A percentile compares a stretch with the other conserved stretches of the same genome.
These are phyloP conservation scores for Sebastes vulpes DNA, from an alignment of 2,797 vertebrate species.

Conservation along the genomic window DNA sequence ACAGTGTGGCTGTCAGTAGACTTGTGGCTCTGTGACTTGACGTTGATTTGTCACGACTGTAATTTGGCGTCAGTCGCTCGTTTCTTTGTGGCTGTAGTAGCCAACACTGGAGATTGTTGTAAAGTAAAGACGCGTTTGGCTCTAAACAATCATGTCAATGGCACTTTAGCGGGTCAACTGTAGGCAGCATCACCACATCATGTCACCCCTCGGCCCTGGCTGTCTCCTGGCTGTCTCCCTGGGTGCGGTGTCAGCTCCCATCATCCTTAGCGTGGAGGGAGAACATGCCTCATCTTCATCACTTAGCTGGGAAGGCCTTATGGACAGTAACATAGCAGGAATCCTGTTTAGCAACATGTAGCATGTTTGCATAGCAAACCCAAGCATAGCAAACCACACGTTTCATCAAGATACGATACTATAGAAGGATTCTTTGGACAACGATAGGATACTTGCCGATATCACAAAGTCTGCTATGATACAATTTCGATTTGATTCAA, in stretches of 20 bases:
- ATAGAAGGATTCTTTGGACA: too few relatives aligned
- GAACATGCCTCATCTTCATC: background rate
- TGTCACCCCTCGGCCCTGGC: background rate
- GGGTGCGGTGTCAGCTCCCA: slow-evolving; percentile 32
- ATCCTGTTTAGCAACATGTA: background rate
- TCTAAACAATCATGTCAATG: too few relatives aligned
- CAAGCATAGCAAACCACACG: too few relatives aligned
- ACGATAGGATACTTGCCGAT: too few relatives aligned
- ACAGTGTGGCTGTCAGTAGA: background rate
- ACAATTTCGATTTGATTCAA: too few relatives aligned
- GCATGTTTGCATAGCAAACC: background rate
- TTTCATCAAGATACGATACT: too few relatives aligned
- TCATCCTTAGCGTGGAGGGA: background rate
- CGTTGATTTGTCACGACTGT: background rate
- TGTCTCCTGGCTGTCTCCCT: too few relatives aligned
- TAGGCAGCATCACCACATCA: background rate
- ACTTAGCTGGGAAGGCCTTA: background rate
- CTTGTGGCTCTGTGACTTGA: background rate
- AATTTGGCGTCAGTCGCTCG: background rate
- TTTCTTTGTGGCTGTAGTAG: background rate
- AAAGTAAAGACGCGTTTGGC: background rate
- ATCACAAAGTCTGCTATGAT: too few relatives aligned
- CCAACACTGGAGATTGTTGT: fast-evolving
- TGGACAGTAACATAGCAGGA: background rate
- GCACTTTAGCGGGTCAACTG: background rate